These are phyloP conservation scores for Siphamia tubifer DNA, from an alignment of 2,113 vertebrate genomes.

Conservation along the genomic window DNA sequence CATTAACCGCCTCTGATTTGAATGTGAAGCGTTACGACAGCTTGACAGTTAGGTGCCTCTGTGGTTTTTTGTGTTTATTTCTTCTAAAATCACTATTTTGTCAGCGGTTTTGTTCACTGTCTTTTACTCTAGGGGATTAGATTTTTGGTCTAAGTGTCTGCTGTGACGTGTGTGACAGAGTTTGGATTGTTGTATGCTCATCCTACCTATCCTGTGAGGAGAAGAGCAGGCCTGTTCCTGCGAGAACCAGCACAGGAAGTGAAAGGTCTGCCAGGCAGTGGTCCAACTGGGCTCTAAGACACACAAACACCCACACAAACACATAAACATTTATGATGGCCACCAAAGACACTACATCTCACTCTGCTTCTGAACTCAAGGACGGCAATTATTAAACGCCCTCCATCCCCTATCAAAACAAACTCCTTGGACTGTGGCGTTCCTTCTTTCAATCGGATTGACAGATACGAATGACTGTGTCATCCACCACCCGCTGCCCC, in stretches of 20 bases:
- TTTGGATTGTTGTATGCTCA: slow-evolving; percentile 23
- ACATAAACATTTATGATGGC: slow-evolving; percentile 28
- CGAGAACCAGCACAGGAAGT: slow-evolving; percentile 65
- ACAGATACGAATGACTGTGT: slow-evolving; percentile 74
- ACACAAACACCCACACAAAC: slow-evolving; percentile 20
- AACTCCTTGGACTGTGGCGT: slow-evolving; percentile 64
- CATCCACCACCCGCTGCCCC: slow-evolving; percentile 66
- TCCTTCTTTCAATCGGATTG: slow-evolving; percentile 72
- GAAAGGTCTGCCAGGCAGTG: slow-evolving; percentile 78
- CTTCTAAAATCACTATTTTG: slow-evolving; percentile 63
- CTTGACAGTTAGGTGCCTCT: slow-evolving; percentile 61
- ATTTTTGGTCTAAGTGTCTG: slow-evolving; percentile 55
- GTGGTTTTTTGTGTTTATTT: slow-evolving; percentile 56
- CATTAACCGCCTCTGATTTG: slow-evolving; percentile 48
- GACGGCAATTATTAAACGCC: slow-evolving; percentile 68
- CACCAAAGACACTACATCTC: slow-evolving; percentile 50
- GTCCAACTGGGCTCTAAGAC: slow-evolving; percentile 76
- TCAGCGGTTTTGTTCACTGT: slow-evolving; percentile 66
- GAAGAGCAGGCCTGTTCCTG: slow-evolving; percentile 64
- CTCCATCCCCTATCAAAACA: slow-evolving; percentile 67
- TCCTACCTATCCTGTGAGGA: slow-evolving; percentile 72
- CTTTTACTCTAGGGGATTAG: slow-evolving; percentile 66
- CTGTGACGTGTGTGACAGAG: slow-evolving; percentile 52
- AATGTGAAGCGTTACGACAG: slow-evolving; percentile 54
- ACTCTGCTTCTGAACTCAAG: slow-evolving; percentile 55